Evolutionary conservation across 2,113 vertebrate species (phyloP), one percentile per base, ranked within the genome.

Genomic region (Argyrosomus japonicus): DNA sequence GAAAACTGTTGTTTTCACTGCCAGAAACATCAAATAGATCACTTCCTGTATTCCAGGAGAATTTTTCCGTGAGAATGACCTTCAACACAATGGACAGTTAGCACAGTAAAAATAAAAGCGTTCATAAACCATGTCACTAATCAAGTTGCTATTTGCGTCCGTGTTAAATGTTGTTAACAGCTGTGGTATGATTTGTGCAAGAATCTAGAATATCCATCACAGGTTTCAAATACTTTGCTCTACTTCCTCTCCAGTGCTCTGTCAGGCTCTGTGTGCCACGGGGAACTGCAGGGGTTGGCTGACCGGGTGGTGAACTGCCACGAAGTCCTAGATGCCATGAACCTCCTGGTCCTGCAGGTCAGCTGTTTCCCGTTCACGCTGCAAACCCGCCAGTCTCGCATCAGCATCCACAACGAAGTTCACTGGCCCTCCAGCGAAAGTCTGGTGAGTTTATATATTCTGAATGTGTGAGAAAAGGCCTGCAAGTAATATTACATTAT

Each of bases 281-380:
- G 97, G 15, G 98, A 99, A 89, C 95, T 97, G 76, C 97, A 97
- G 86, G 98, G 98, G 73, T 92, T 99, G 93, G 97, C 97, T 75
- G 98, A 99, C 91, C 95, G 97, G 69, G 96, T 99, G 88, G 97
- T 99, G 87, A 99, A 99, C 89, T 98, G 97, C 91, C 96, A 96
- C 89, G 98, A 99, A 91, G 98, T 99, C 73, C 95, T 98, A 27
- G 96, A 98, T 71, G 97, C 98, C 29, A 95, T 97, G 90, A 99
- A 99, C 94, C 96, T 99, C 87, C 95, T 99, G 93, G 97, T 99
- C 61, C 96, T 99, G 84, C 98, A 99, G 95, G 97, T 99, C 93
- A 98, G 97, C 96, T 98, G 97, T 93, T 99, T 98, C 88, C 98
- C 98, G 1, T 96, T 97, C 89, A 97, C 97, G 6, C 95, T 99